Base-by-base conservation (phyloP, 2,797 vertebrate species). In the Siniperca scherzeri region DNA sequence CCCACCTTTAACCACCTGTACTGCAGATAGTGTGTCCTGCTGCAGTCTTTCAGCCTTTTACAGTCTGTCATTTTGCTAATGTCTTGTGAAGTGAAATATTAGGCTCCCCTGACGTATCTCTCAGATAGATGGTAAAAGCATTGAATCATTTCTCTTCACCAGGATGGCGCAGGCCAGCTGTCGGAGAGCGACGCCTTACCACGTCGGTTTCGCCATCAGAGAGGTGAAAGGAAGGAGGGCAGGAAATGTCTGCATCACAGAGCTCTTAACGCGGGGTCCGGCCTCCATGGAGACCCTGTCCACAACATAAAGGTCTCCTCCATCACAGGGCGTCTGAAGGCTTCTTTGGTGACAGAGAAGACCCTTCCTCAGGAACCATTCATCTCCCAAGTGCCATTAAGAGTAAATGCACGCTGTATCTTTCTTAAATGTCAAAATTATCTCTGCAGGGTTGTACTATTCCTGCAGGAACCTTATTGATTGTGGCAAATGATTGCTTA, bases 371-470 rank as follows among this genome's bases (percentile, higher is more conserved):
- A 90, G 73, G 94, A 94, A 82, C 70, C 84, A 30, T 40, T 78
- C 78, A 57, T 86, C 88, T 94, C 86, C 0, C 81, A 95, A 88
- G 84, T 94, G 46, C 96, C 95, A 0, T 93, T 96, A 92, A 96
- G 94, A 95, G 96, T 96, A 95, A 93, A 73, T 30, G 25, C 2
- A 73, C 16, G 0, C 22, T 27, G 21, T 5, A 5, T 82, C 40
- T 82, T 82, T 84, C 52, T 46, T 64, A 16, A 22, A 76, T 79
- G 57, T 68, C 59, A 83, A 30, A 17, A 82, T 48, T 17, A 64
- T 68, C 19, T 78, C 71, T 78, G 59, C 8, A 3, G n/a, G 50
- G n/a, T 33, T 61, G 46, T 52, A 78, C 3, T 55, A 12, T 4
- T 3, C 10, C 53, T 67, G 46, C 25, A 60, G 52, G 52, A 38